Evolutionary conservation across 1,140 invertebrate species (phyloP).

Genomic region (Coptotermes formosanus): DNA sequence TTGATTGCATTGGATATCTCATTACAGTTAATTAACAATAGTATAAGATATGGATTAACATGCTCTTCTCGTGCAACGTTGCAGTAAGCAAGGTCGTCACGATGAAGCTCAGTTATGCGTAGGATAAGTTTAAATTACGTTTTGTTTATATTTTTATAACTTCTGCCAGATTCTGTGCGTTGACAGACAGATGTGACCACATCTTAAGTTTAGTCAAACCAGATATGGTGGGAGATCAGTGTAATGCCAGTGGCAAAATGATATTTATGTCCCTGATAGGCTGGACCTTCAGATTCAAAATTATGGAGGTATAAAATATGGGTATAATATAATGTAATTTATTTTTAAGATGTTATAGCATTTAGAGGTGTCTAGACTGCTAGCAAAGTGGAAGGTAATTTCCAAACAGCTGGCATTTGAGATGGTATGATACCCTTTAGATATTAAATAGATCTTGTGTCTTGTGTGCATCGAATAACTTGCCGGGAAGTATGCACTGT

Average conservation of each 20-base stretch:
- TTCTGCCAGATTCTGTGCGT: neutral
- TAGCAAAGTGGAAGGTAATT: conserved; percentile 26
- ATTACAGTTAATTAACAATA: neutral
- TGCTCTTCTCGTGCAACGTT: conserved; percentile 14
- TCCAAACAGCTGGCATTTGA: neutral
- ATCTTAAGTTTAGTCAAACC: neutral
- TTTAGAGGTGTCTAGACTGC: neutral
- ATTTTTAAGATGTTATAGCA: conserved; percentile 17
- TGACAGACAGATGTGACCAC: neutral
- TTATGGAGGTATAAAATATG: neutral
- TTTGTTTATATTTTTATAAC: neutral
- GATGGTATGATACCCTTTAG: neutral
- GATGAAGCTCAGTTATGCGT: neutral
- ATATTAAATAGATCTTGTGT: conserved; percentile 7
- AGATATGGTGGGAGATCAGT: conserved; percentile 21
- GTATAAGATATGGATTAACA: neutral
- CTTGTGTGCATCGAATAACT: conserved; percentile 23
- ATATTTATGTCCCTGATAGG: conserved; percentile 16
- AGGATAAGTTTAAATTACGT: neutral
- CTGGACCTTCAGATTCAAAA: conserved; percentile 10
- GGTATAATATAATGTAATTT: neutral
- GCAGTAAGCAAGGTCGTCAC: conserved; percentile 34
- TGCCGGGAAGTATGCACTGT: conserved; percentile 24
- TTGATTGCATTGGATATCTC: neutral
- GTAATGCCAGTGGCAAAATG: conserved; percentile 29